Conservation (phyloP, 2,888 invertebrate species). For the Teleogryllus oceanicus region DNA sequence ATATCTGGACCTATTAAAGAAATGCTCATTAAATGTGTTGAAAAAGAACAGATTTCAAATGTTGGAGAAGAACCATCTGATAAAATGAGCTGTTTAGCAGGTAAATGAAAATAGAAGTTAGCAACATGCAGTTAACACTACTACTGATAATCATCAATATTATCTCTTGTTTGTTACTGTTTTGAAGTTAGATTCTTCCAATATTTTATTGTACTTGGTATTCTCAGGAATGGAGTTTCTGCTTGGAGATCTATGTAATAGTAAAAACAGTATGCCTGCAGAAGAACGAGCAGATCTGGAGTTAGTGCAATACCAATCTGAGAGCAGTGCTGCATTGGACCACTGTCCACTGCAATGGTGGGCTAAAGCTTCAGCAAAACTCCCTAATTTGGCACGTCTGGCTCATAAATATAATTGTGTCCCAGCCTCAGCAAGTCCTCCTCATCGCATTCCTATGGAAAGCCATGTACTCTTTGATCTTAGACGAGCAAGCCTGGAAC, state of each 20-base stretch:
- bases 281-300: constrained; percentile 50
- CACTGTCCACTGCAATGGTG: constrained; percentile 52
- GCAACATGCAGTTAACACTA: no score
- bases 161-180: no score
- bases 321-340: constrained; percentile 48
- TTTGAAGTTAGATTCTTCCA: no score
- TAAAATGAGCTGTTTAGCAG: constrained; percentile 47
- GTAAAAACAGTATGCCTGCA: constrained; percentile 46
- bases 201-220: neutral
- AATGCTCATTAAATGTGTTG: constrained; percentile 47
- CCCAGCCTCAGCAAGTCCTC: constrained; percentile 49
- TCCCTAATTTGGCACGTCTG: constrained; percentile 48
- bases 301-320: constrained; percentile 50
- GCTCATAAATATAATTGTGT: constrained; percentile 50
- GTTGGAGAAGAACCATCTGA: constrained; percentile 41
- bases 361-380: constrained; percentile 46
- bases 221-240: constrained; percentile 49
- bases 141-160: no score
- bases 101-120: no score
- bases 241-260: constrained; percentile 46
- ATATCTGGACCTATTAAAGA: constrained; percentile 47
- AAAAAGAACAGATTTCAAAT: constrained; percentile 42
- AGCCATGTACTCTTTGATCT: constrained; percentile 46
- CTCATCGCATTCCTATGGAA: constrained; percentile 46
- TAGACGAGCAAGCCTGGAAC: constrained; percentile 46